Evolutionary conservation across 2,888 invertebrate genomes (phyloP), one percentile per base, ranked within the genome.

Genomic region (Venustoraphidia nigricollis): DNA sequence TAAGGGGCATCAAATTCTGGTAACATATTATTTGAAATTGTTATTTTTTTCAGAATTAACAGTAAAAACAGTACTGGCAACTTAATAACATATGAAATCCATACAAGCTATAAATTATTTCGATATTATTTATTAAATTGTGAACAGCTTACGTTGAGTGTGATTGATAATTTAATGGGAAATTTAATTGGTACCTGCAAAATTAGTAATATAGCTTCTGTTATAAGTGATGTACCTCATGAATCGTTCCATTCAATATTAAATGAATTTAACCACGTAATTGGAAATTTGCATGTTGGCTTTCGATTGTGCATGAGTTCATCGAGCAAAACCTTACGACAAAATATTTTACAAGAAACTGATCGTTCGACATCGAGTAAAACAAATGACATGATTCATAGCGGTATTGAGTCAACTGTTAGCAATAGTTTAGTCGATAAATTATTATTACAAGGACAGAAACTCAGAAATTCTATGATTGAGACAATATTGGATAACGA

Each of bases 401-500:
- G 27, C 9, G 38, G 17, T 40, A 34, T 9, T 17, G 35, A 49
- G 17, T 44, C 45, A 36, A 17, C 8, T 46, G 45, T 50, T 13
- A 50, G 34, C 45, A 44, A 39, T 49, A 55, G 52, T 52, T 51
- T 59, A 38, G 58, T 60, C 39, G 57, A 60, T 41, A 59, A 59
- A 54, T 57, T 61, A 44, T 51, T 60, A 43, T 55, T 59, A 45
- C 66, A 62, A 55, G 66, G 66, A 14, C 63, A 66, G 54, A 58
- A 57, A 49, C 55, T 67, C 47, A 56, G 66, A 55, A 64, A 62
- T 55, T 57, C 64, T 10, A 65, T 67, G 63, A 60, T 66, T n/a
- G 58, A 63, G 56, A 58, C 65, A 52, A 66, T 67, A 57, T 56
- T 66, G 49, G 61, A 60, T 54, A 60, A 64, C 50, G 65, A 66